phyloP scores from a whole-genome alignment of 2,113 vertebrate species.

The Varanus komodoensis region DNA sequence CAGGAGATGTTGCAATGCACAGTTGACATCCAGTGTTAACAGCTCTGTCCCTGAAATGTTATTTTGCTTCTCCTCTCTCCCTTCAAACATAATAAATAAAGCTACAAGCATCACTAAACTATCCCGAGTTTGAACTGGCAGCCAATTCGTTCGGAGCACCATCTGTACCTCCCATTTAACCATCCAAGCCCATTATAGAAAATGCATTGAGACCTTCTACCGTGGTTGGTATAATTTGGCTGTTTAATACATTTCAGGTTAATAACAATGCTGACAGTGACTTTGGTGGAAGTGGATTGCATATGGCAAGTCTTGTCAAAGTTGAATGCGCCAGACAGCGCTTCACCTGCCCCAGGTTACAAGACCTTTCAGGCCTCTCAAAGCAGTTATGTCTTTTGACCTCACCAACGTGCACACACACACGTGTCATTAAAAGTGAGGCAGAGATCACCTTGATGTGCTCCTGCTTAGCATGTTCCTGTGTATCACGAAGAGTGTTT shows the following conservation, averaged over 20 bases:
- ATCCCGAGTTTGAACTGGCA: slow-evolving; percentile 51
- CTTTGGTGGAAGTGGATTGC: neutral
- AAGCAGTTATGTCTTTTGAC: neutral
- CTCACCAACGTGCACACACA: neutral
- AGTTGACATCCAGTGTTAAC: slow-evolving; percentile 46
- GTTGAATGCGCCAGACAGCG: neutral
- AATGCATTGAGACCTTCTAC: slow-evolving; percentile 14
- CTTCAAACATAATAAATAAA: slow-evolving; percentile 66
- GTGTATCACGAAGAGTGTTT: no score
- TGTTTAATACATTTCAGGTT: neutral
- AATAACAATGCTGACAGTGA: neutral
- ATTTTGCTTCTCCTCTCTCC: slow-evolving; percentile 53
- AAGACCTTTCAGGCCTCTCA: neutral
- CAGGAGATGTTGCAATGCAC: slow-evolving; percentile 37
- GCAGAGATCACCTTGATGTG: no score
- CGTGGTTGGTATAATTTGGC: neutral
- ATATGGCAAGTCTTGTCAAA: neutral
- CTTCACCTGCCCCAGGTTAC: neutral
- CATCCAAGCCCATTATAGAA: slow-evolving; percentile 3
- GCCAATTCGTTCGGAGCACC: slow-evolving; percentile 52
- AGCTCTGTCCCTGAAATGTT: slow-evolving; percentile 52
- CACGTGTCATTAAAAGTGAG: no score
- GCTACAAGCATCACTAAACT: slow-evolving; percentile 52
- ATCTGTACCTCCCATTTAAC: slow-evolving; percentile 44
- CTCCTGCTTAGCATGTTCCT: no score